Evolutionary conservation across 2,113 vertebrate species (phyloP), one percentile per base, ranked within the genome.

Genomic region (Mastomys coucha): DNA sequence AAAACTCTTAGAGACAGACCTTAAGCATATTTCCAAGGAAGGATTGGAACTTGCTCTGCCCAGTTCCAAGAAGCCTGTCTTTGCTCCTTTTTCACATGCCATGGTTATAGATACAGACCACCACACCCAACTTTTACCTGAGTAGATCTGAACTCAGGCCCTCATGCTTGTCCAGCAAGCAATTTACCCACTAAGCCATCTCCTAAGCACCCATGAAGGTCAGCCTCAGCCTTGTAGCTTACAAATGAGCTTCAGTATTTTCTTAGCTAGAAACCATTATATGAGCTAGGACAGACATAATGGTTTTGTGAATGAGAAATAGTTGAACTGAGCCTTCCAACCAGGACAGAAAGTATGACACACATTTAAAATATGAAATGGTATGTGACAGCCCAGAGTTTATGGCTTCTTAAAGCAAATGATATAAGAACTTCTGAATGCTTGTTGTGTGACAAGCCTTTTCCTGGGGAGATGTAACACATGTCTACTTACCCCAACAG

Each of bases 391-490:
- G 58, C 77, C 22, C 24, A 81, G 26, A 70, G 17, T 28, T 11
- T 93, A 51, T 19, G 90, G 33, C 60, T 96, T 92, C 88, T 65
- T 69, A 80, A 39, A 75, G 53, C 58, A 94, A 56, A 69, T 67
- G 58, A 51, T 80, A 2, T 75, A 45, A 45, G 42, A 93, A 28
- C 24, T 31, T 26, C 31, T 36, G 16, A 16, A 1, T 65, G 36
- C 36, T 85, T 60, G 58, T 65, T 88, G 76, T 69, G 12, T 77
- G 26, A 3, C 2, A 58, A 81, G 53, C 56, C 53, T 24, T 81
- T 81, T 7, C 36, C 36, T 26, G 20, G 33, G 11, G 78, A 58
- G 11, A 58, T 58, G 36, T 33, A 39, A 81, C 56, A 58, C 5
- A 12, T 10, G 33, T n/a, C 78, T 81, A n/a, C 53, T 14, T 39